Conservation (phyloP, 2,797 vertebrate species). For the Poecilia velifera region DNA sequence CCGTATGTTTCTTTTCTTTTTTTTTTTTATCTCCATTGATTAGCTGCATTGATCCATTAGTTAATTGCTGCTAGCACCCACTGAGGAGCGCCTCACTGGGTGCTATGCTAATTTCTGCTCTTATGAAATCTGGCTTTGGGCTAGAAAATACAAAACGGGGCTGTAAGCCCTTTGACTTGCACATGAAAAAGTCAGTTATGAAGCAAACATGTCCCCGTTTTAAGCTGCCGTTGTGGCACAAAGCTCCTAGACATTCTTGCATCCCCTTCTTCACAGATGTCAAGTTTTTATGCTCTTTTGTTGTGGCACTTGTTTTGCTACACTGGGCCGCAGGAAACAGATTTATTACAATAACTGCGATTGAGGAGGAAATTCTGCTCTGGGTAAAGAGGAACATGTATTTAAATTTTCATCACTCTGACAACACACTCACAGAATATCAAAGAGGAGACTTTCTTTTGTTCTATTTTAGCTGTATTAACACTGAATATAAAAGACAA, state of each 20-base stretch:
- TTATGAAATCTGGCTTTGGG: slow-evolving; percentile 11
- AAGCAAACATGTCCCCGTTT: slow-evolving; percentile 16
- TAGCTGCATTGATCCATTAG: slow-evolving; percentile 38
- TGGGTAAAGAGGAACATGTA: not conserved
- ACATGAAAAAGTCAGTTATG: slow-evolving; percentile 24
- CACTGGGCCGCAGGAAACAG: not conserved
- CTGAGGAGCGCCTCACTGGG: slow-evolving; percentile 33
- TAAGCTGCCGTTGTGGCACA: not conserved
- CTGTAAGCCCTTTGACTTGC: slow-evolving; percentile 37
- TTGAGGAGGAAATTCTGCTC: not conserved
- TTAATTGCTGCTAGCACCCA: slow-evolving; percentile 40
- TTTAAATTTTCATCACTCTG: not conserved
- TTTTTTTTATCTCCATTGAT: slow-evolving; percentile 31
- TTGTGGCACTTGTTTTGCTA: not conserved
- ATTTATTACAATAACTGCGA: slow-evolving; percentile 10
- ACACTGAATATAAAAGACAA: not conserved
- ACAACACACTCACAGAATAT: not conserved
- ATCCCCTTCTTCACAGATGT: not conserved
- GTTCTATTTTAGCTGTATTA: not conserved
- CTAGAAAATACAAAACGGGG: slow-evolving; percentile 28
- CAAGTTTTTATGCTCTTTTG: not conserved
- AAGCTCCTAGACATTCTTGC: slow-evolving; percentile 1
- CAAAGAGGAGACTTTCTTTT: not conserved
- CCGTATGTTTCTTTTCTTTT: slow-evolving; percentile 5
- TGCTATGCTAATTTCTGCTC: slow-evolving; percentile 32